phyloP scores from a whole-genome alignment of 2,888 invertebrate genomes.

The Xestia sexstrigata region DNA sequence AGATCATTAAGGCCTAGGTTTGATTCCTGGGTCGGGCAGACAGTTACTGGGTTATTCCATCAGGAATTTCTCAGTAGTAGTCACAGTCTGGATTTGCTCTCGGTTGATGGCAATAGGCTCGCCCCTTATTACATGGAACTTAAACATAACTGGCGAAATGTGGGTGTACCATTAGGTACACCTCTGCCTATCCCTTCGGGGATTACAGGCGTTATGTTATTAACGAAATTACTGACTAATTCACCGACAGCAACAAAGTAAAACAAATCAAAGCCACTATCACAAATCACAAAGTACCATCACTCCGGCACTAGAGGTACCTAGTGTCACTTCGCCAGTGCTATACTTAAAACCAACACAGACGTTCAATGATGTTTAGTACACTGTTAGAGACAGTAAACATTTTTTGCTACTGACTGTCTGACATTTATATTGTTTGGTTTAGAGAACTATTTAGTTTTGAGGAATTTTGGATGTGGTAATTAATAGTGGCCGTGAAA shows the following conservation, averaged over 20 bases:
- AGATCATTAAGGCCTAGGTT: too few species aligned
- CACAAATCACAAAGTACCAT: neutral
- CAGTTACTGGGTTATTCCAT: too few species aligned
- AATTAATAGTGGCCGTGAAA: too few species aligned
- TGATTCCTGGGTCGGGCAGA: too few species aligned
- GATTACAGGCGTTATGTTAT: too few species aligned
- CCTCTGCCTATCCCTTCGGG: too few species aligned
- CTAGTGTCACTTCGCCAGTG: neutral
- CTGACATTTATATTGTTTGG: constrained; percentile 4
- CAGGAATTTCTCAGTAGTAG: too few species aligned
- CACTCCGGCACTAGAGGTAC: neutral
- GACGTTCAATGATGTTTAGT: constrained; percentile 16
- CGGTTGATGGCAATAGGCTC: too few species aligned
- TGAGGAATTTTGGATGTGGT: neutral
- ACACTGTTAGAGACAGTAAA: constrained; percentile 19
- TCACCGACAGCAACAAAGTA: constrained; percentile 2
- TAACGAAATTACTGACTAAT: neutral
- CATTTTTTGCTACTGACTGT: constrained; percentile 20
- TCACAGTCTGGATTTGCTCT: too few species aligned
- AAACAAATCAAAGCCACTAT: neutral
- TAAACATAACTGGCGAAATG: too few species aligned
- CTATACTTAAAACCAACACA: constrained; percentile 36
- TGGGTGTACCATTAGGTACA: too few species aligned
- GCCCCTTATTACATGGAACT: too few species aligned
- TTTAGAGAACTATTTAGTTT: neutral